phyloP scores from a whole-genome alignment of 2,888 invertebrate species.

The Operophtera brumata region DNA sequence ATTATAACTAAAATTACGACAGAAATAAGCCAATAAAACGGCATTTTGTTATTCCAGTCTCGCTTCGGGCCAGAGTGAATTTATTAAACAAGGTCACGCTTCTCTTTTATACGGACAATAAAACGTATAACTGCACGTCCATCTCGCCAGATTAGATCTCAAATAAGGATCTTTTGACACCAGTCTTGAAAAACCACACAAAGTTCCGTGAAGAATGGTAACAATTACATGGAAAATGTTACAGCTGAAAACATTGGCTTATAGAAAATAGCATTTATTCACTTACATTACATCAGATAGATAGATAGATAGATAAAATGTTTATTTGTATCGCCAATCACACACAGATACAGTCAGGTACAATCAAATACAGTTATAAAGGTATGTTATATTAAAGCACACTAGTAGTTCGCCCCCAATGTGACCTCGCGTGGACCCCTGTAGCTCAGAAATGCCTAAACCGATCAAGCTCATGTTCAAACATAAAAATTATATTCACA shows the following conservation, averaged over 20 bases:
- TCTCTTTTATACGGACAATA: slow-evolving; percentile 65
- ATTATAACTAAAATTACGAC: slow-evolving; percentile 33
- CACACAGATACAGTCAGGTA: no score
- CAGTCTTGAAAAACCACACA: slow-evolving; percentile 16
- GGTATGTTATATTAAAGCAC: no score
- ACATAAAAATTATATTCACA: no score
- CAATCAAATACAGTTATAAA: no score
- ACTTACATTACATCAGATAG: no score
- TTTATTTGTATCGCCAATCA: no score
- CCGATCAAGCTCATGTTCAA: no score
- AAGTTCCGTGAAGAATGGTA: slow-evolving; percentile 1
- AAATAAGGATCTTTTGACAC: slow-evolving; percentile 51
- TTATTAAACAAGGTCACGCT: slow-evolving; percentile 65
- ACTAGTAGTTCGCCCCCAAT: no score
- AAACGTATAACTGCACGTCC: slow-evolving; percentile 71
- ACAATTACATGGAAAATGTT: not conserved
- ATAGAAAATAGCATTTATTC: no score
- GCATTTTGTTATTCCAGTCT: slow-evolving; percentile 55
- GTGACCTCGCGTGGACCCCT: no score
- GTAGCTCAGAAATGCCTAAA: no score
- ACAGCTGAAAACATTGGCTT: not conserved
- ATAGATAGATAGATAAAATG: no score
- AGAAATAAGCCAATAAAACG: slow-evolving; percentile 40
- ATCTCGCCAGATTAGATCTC: slow-evolving; percentile 69
- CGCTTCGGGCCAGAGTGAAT: slow-evolving; percentile 44